Conservation (phyloP, 1,140 invertebrate genomes). For the Drosophila truncata region DNA sequence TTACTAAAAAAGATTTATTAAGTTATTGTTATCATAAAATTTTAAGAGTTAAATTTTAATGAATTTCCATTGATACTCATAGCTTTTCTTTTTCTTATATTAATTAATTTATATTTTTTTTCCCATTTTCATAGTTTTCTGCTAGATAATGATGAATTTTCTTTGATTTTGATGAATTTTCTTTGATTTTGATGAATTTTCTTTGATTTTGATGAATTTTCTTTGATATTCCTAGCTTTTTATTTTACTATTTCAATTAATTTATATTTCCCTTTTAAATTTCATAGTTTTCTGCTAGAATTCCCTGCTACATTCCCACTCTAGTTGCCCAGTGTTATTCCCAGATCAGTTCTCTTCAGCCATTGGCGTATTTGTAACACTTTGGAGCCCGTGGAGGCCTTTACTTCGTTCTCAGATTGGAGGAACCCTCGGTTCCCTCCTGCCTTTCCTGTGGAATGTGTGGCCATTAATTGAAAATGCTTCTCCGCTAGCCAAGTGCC, state of each 20-base stretch:
- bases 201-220: background rate
- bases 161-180: background rate
- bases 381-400: slow-evolving; percentile 9
- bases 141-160: too few species aligned
- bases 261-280: background rate
- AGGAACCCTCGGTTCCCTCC: slow-evolving; percentile 4
- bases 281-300: background rate
- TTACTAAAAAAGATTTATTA: background rate
- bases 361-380: slow-evolving; percentile 73
- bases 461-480: slow-evolving; percentile 83
- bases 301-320: background rate
- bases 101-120: too few species aligned
- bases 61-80: too few species aligned
- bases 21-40: background rate
- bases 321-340: slow-evolving; percentile 23
- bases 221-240: background rate
- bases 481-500: slow-evolving; percentile 50
- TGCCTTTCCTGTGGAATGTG: slow-evolving; percentile 61
- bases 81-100: too few species aligned
- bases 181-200: background rate
- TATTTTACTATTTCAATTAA: too few species aligned
- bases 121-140: too few species aligned
- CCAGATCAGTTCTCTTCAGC: slow-evolving; percentile 26
- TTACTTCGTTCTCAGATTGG: slow-evolving; percentile 20
- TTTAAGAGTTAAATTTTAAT: background rate